Evolutionary conservation across 2,797 vertebrate species (phyloP).

Genomic region (Melanotaenia boesemani): DNA sequence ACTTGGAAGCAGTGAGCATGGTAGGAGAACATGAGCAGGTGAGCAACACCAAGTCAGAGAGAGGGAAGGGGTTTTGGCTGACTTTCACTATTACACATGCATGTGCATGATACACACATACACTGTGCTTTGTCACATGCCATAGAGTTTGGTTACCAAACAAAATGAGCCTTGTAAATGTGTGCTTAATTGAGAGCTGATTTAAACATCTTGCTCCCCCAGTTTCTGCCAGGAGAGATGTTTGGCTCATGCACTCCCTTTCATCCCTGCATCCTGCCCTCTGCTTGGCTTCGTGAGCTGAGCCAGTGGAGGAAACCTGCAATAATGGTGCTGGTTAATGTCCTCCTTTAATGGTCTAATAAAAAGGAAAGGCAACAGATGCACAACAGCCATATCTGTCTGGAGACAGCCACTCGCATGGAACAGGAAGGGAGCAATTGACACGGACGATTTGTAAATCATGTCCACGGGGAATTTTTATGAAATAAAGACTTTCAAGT

Average conservation of each 20-base stretch:
- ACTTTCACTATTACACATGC: conserved; percentile 31
- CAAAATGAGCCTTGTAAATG: conserved; percentile 75
- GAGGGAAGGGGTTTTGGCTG: conserved; percentile 43
- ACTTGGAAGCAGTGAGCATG: conserved; percentile 54
- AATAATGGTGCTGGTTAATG: conserved; percentile 78
- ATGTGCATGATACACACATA: conserved; percentile 4
- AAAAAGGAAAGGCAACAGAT: conserved; percentile 78
- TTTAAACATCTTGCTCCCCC: conserved; percentile 67
- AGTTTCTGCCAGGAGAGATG: conserved; percentile 52
- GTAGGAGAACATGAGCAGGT: conserved; percentile 64
- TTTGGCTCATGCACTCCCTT: conserved; percentile 66
- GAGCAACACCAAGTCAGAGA: conserved; percentile 45
- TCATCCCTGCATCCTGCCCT: conserved; percentile 76
- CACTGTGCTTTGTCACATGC: conserved; percentile 69
- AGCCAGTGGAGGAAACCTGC: conserved; percentile 72
- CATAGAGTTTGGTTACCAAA: conserved; percentile 69
- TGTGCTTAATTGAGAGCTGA: conserved; percentile 76
- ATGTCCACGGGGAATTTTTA: conserved; percentile 49
- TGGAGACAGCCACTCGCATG: conserved; percentile 54
- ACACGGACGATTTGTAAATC: conserved; percentile 72
- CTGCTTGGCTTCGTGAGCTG: conserved; percentile 58
- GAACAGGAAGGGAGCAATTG: conserved; percentile 75
- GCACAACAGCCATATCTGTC: conserved; percentile 75
- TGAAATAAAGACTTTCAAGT: conserved; percentile 37
- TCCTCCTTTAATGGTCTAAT: conserved; percentile 76